Percentiles rank a stretch among this genome's conserved stretches.
Evolutionary conservation across 2,888 invertebrate genomes (phyloP).

Genomic region (Troides oblongomaculatus): DNA sequence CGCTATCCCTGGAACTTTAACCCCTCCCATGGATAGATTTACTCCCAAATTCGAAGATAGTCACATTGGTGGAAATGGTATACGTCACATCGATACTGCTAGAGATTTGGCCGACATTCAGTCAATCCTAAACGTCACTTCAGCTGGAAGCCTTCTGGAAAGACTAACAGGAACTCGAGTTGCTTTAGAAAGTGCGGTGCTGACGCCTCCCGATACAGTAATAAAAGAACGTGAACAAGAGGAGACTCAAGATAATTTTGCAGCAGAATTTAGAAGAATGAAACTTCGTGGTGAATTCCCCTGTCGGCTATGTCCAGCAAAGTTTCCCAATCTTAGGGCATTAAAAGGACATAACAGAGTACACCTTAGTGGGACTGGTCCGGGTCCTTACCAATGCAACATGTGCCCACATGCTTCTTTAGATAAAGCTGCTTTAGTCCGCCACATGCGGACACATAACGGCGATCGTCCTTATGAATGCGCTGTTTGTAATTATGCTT

Average conservation of each 20-base stretch:
- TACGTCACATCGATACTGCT: constrained; percentile 77
- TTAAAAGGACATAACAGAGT: constrained; percentile 94
- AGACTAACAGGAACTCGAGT: constrained; percentile 77
- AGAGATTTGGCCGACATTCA: constrained; percentile 93
- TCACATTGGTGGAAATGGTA: constrained; percentile 60
- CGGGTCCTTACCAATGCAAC: constrained; percentile 93
- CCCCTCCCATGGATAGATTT: constrained; percentile 69
- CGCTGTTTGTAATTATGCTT: constrained; percentile 96
- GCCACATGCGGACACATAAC: constrained; percentile 96
- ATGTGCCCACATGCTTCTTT: constrained; percentile 94
- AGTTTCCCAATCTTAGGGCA: constrained; percentile 93
- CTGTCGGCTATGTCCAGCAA: constrained; percentile 91
- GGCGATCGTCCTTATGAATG: constrained; percentile 97
- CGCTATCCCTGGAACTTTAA: constrained; percentile 69
- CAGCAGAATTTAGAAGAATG: constrained; percentile 93
- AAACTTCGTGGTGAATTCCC: constrained; percentile 94
- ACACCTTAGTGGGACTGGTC: constrained; percentile 87
- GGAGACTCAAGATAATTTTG: constrained; percentile 91
- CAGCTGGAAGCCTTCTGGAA: constrained; percentile 83
- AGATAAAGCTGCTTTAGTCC: constrained; percentile 94
- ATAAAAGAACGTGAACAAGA: constrained; percentile 73
- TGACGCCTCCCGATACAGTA: constrained; percentile 70
- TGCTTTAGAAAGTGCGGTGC: constrained; percentile 63
- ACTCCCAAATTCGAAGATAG: constrained; percentile 67
- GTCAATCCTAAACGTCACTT: constrained; percentile 89